Percentiles rank a stretch among this genome's conserved stretches.
phyloP scores from a whole-genome alignment of 2,113 vertebrate genomes.

The Poeciliopsis turrubarensis region DNA sequence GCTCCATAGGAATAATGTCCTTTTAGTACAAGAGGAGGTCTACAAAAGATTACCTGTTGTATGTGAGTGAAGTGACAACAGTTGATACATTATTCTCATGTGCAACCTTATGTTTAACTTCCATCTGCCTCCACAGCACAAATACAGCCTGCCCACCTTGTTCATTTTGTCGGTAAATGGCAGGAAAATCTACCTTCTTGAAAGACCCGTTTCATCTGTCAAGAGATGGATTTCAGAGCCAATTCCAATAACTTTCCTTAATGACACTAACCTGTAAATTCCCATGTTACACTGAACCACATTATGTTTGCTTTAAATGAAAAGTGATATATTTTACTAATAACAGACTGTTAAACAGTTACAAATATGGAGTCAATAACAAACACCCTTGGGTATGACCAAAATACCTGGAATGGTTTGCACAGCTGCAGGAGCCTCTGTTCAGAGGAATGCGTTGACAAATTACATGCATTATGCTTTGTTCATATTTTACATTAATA shows the following conservation, averaged over 20 bases:
- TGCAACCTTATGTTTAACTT: conserved; percentile 34
- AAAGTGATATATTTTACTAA: not conserved
- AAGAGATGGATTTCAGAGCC: conserved; percentile 16
- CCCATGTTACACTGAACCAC: conserved; percentile 1
- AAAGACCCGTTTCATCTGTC: conserved; percentile 24
- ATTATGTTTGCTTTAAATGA: not conserved
- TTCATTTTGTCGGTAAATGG: conserved; percentile 6
- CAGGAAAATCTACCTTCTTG: conserved; percentile 9
- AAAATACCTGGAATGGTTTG: conserved; percentile 27
- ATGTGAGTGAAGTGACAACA: conserved; percentile 20
- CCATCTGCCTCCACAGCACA: conserved; percentile 11
- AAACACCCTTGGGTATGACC: conserved; percentile 14
- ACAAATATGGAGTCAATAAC: not conserved
- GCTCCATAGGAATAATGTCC: not conserved
- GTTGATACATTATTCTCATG: conserved; percentile 24
- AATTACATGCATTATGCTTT: conserved; percentile 41
- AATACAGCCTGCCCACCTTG: not conserved
- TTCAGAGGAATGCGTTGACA: conserved; percentile 37
- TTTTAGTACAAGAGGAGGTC: not conserved
- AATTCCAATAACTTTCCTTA: conserved; percentile 19
- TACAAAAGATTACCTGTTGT: conserved; percentile 10
- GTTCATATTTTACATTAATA: conserved; percentile 52
- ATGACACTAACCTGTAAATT: not conserved
- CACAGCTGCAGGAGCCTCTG: conserved; percentile 30
- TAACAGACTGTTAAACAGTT: conserved; percentile 12